Conservation (phyloP, 1,140 invertebrate genomes). For the Helicoverpa armigera region DNA sequence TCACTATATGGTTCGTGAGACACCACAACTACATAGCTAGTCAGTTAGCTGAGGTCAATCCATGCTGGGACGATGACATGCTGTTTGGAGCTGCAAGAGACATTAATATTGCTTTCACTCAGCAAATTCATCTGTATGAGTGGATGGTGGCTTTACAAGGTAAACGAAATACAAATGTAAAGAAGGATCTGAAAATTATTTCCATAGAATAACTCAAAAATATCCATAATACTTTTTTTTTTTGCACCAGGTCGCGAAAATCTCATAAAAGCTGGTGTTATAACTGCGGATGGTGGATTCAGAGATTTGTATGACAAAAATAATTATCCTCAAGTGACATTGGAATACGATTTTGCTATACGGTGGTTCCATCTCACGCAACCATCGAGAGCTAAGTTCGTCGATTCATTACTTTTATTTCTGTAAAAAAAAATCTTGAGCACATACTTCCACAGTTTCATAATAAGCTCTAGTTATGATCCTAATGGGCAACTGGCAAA, state of each 20-base stretch:
- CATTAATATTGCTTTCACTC: slow-evolving; percentile 87
- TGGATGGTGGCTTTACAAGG: slow-evolving; percentile 88
- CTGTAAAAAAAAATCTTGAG: no score
- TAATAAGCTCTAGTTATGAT: no score
- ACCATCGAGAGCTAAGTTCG: slow-evolving; percentile 65
- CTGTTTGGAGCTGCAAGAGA: slow-evolving; percentile 89
- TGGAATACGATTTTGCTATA: slow-evolving; percentile 62
- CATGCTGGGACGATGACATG: slow-evolving; percentile 89
- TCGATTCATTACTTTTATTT: not conserved
- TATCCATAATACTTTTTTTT: not conserved
- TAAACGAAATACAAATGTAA: not conserved
- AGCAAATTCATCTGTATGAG: slow-evolving; percentile 89
- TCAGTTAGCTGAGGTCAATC: slow-evolving; percentile 87
- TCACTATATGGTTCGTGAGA: slow-evolving; percentile 85
- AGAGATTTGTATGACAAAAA: slow-evolving; percentile 67
- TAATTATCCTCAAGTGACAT: slow-evolving; percentile 60
- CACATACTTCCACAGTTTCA: no score
- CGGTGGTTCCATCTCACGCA: slow-evolving; percentile 68
- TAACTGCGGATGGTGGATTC: slow-evolving; percentile 57
- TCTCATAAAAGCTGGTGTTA: slow-evolving; percentile 59
- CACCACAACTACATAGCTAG: slow-evolving; percentile 90
- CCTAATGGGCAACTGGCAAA: no score
- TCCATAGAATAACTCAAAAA: no score
- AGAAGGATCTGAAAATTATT: not conserved
- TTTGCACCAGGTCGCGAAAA: slow-evolving; percentile 63